phyloP scores from a whole-genome alignment of 92 coral and sea anemone genomes.

The Chrysogorgia sp. region DNA sequence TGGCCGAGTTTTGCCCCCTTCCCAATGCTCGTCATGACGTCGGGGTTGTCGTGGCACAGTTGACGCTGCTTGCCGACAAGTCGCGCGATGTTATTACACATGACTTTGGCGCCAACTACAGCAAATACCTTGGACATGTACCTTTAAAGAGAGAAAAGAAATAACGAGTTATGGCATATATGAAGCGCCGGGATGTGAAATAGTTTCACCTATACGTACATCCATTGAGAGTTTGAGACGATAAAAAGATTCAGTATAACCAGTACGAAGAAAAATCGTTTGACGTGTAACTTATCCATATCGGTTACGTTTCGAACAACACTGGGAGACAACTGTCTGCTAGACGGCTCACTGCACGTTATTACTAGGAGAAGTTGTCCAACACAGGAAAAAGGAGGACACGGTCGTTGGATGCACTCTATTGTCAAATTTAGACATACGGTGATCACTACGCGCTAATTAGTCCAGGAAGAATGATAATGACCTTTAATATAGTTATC shows the following conservation, averaged over 20 bases:
- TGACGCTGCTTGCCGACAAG: conserved; percentile 81
- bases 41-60: conserved; percentile 90
- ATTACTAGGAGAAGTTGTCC: conserved; percentile 7
- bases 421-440: conserved; percentile 2
- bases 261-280: neutral
- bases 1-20: conserved; percentile 95
- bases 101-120: conserved; percentile 84
- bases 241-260: conserved; percentile 10
- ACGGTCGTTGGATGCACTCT: conserved; percentile 28
- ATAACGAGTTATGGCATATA: neutral
- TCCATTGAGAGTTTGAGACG: conserved; percentile 23
- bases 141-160: conserved; percentile 52
- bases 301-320: conserved; percentile 1
- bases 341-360: conserved; percentile 1
- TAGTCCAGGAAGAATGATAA: conserved; percentile 23
- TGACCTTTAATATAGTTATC: conserved; percentile 1
- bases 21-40: conserved; percentile 95
- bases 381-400: conserved; percentile 34
- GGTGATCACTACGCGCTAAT: conserved; percentile 12
- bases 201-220: conserved; percentile 9
- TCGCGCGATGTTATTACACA: conserved; percentile 90
- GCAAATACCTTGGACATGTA: conserved; percentile 96
- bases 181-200: neutral
- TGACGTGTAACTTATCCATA: neutral
- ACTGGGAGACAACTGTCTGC: neutral